Base-by-base conservation (phyloP, 2,888 invertebrate species). In the Platycheirus albimanus region DNA sequence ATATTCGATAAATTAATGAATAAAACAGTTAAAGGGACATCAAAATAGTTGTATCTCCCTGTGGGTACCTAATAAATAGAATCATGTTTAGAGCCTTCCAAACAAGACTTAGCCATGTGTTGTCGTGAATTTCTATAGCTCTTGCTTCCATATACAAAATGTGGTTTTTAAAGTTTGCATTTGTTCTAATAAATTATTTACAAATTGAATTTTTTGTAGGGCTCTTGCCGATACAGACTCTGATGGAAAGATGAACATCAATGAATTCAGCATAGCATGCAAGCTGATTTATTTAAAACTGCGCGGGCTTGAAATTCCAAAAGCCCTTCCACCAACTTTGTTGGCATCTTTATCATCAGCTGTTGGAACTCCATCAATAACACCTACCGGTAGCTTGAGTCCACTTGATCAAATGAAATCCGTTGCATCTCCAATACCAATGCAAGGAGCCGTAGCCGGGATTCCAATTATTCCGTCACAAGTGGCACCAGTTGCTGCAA, bases 251-350 rank as follows among this genome's bases (percentile, higher is more conserved):
- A 94, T 99, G 93, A 97, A 99, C 88, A 94, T 98, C 66, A 95
- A 96, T 88, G 99, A 99, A 92, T 99, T 99, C 91, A 98, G 98
- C 86, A 97, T 99, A 87, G 99, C 99, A 56, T 99, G 99, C 93
- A 98, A 98, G 93, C 92, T 98, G 76, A 98, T 98, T 71, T 97
- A 96, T 88, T 93, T 98, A 84, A 98, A 98, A 91, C 92, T 99
- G 11, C 95, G 97, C 67, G 98, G 98, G 3, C 94, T 96, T 87
- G 98, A 98, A 89, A 93, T 99, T 64, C 99, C 99, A 0, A 95
- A 95, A 88, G 92, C 92, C 1, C 92, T 99, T 86, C 99, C 99
- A 13, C 95, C 95, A 3, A 92, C 94, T 7, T 88, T 97, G 6
- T 88, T 96, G 10, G 93, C 94, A 5, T 95, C 96, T 0, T 89